phyloP scores from a whole-genome alignment of 2,797 vertebrate genomes.

The Hipposideros larvatus region DNA sequence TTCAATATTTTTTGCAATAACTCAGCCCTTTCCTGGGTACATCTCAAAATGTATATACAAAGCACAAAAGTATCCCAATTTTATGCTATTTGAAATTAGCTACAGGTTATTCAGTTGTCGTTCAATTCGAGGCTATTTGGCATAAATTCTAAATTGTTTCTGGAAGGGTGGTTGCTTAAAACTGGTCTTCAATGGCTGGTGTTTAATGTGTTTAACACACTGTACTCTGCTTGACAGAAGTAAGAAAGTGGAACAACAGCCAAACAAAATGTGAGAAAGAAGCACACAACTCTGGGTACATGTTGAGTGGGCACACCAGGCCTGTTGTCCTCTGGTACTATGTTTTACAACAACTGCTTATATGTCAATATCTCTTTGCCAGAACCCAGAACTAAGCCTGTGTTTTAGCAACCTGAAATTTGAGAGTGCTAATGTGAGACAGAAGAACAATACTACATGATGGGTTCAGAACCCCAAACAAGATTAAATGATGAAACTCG shows the following conservation, averaged over 20 bases:
- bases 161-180: background rate
- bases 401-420: background rate
- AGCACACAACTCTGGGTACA: background rate
- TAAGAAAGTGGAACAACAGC: background rate
- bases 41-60: background rate
- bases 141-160: background rate
- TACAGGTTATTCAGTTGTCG: background rate
- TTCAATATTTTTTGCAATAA: background rate
- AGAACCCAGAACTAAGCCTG: background rate
- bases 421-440: too few relatives aligned
- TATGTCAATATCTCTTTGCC: background rate
- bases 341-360: background rate
- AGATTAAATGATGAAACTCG: background rate
- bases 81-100: constrained; percentile 33
- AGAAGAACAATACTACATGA: background rate
- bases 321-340: background rate
- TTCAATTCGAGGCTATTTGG: background rate
- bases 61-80: background rate
- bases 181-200: background rate
- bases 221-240: background rate
- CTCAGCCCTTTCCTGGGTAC: background rate
- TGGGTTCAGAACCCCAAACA: background rate
- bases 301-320: background rate
- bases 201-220: background rate
- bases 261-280: background rate